phyloP scores from a whole-genome alignment of 1,140 invertebrate species.

The Eciton burchellii region DNA sequence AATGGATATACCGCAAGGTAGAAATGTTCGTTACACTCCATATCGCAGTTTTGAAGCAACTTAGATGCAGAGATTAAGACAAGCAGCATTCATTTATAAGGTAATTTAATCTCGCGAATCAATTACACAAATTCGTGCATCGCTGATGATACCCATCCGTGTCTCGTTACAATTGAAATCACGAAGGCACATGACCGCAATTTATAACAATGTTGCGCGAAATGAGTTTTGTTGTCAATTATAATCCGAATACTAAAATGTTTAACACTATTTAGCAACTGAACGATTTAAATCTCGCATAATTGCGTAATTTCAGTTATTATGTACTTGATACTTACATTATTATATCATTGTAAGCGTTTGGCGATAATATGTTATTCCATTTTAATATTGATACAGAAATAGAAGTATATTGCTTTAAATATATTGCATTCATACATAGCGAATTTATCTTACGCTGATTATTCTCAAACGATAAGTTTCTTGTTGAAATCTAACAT shows the following conservation, averaged over 20 bases:
- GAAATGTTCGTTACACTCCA: constrained; percentile 11
- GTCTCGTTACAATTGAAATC: constrained; percentile 4
- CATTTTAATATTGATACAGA: neutral
- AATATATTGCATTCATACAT: neutral
- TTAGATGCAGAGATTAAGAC: constrained; percentile 26
- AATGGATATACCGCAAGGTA: neutral
- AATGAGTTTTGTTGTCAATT: neutral
- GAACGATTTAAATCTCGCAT: neutral
- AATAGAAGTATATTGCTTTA: neutral
- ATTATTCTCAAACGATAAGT: constrained; percentile 10
- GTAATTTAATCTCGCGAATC: constrained; percentile 39
- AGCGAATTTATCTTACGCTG: neutral
- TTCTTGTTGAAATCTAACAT: neutral
- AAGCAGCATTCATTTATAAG: neutral
- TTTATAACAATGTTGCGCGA: neutral
- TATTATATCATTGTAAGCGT: neutral
- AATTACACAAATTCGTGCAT: neutral
- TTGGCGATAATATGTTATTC: neutral
- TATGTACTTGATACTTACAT: constrained; percentile 1
- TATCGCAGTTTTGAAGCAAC: neutral
- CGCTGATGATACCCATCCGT: neutral
- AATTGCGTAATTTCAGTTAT: no score
- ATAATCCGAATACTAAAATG: neutral
- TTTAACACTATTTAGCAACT: neutral
- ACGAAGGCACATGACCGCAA: constrained; percentile 4